Percentiles rank a stretch among this genome's conserved stretches.
Evolutionary conservation across 1,140 invertebrate genomes (phyloP).

Genomic region (Eueides isabella): DNA sequence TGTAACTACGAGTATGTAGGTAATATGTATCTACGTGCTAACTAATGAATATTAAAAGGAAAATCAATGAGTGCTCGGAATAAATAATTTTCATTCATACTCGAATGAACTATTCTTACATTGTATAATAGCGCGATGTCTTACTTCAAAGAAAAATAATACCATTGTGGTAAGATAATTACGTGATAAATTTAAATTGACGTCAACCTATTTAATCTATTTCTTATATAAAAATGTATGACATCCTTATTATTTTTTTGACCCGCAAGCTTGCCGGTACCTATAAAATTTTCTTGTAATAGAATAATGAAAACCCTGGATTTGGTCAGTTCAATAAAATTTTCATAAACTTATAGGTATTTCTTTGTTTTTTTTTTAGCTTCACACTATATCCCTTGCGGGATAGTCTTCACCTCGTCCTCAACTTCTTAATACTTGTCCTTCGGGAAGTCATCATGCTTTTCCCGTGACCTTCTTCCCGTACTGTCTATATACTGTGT

Average conservation of each 20-base stretch:
- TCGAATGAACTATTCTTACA: neutral
- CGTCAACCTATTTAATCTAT: neutral
- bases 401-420: too few relatives aligned
- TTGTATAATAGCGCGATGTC: conserved; percentile 8
- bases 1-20: conserved; percentile 12
- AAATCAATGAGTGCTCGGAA: conserved; percentile 34
- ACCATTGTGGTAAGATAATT: conserved; percentile 8
- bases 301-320: too few relatives aligned
- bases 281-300: too few relatives aligned
- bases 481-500: too few relatives aligned
- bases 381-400: too few relatives aligned
- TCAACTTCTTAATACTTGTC: too few relatives aligned
- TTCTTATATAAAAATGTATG: neutral
- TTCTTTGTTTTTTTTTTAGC: too few relatives aligned
- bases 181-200: conserved; percentile 10
- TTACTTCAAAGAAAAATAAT: conserved; percentile 11
- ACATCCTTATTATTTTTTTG: neutral
- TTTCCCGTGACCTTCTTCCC: too few relatives aligned
- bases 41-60: conserved; percentile 40
- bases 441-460: too few relatives aligned
- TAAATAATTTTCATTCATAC: conserved; percentile 19
- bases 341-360: too few relatives aligned
- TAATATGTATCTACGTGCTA: conserved; percentile 7
- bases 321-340: too few relatives aligned
- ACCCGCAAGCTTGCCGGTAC: too few relatives aligned